Base-by-base conservation (phyloP, 2,888 invertebrate species). In the Lamellibrachia satsuma region DNA sequence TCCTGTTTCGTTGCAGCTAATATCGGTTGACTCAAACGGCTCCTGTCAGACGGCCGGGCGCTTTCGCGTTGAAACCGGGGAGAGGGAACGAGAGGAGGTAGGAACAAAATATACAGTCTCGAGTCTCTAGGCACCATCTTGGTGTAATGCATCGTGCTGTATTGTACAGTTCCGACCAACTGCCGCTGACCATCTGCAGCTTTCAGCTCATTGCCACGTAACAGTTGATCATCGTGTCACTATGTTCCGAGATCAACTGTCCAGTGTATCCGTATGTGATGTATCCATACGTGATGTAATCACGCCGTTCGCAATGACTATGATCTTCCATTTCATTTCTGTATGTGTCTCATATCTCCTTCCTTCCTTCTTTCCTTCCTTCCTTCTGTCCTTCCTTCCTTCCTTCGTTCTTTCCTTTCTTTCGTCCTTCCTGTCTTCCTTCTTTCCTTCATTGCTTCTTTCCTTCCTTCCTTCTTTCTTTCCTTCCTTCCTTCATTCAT, bases 31-130 rank as follows among this genome's bases (percentile, higher is more conserved):
- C 60, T 75, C 75, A 22, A 75, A 22, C 22, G 75, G 75, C 22
- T 60, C 15, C 75, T 22, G 75, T 75, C 75, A 75, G 6, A 75
- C 0, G 1, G 22, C 75, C 3, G 75, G 92, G 2, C 90, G 93
- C 15, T 93, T 93, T 60, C 75, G 93, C 15, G 93, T 94, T 39
- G 94, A 94, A 91, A 92, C 93, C 6, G 94, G 94, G 0, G 94
- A 93, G 39, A 39, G 93, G 52, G 94, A 93, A 22, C 90, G 57
- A 6, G 94, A 93, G 39, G 94, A 94, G 93, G 94, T 94, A 39
- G 92, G 93, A 6, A n/a, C 6, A 15, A 22, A 11, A 75, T 6
- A 22, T n/a, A 15, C 3, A 22, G 15, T 22, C 6, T 22, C 15
- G 75, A 11, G 22, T 11, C 15, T 2, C 15, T 11, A 11, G 15